phyloP scores from a whole-genome alignment of 2,797 vertebrate genomes.

The Pseudochirops corinnae region DNA sequence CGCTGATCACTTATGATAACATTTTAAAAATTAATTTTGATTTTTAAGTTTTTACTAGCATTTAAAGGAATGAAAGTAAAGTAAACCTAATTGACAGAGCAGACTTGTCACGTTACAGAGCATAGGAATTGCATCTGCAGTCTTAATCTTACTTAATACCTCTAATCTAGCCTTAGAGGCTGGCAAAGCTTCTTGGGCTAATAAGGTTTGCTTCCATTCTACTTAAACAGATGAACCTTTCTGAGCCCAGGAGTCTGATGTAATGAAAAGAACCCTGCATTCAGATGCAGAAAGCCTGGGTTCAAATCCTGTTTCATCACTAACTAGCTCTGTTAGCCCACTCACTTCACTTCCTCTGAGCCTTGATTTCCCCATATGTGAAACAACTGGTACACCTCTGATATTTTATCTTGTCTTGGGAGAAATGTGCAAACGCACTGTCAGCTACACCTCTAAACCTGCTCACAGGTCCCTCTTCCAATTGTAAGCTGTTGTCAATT shows the following conservation, averaged over 20 bases:
- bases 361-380: background rate
- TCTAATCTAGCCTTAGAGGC: slow-evolving; percentile 4
- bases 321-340: background rate
- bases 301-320: background rate
- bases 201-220: background rate
- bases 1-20: background rate
- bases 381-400: background rate
- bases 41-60: background rate
- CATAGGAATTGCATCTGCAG: background rate
- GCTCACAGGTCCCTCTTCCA: background rate
- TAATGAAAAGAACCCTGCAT: background rate
- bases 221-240: background rate
- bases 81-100: background rate
- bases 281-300: background rate
- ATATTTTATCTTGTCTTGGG: background rate
- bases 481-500: background rate
- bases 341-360: background rate
- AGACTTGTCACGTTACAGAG: background rate
- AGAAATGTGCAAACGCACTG: background rate
- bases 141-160: background rate
- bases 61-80: background rate
- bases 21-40: background rate
- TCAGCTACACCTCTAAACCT: background rate
- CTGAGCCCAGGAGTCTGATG: background rate
- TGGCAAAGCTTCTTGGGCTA: background rate